Base-by-base conservation (phyloP, 2,888 invertebrate genomes). In the Mystacides longicornis region DNA sequence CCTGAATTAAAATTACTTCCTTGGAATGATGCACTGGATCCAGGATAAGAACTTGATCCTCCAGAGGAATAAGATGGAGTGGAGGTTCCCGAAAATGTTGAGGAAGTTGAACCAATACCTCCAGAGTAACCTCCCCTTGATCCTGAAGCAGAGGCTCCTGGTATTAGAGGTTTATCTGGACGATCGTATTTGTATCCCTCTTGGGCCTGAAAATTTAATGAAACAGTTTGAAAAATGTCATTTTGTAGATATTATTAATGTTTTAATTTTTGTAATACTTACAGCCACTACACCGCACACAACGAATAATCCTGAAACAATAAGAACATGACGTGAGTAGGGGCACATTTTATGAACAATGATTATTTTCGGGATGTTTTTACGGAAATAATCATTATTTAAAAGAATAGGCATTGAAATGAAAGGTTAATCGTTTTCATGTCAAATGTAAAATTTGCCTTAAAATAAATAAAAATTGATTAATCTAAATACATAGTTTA, bases 121-220 rank as follows among this genome's bases (percentile, higher is more conserved):
- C 62, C 57, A n/a, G 61, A 54, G n/a, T 69, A 68, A 1, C 68
- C 64, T 53, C 68, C 68, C 33, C 60, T 58, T 1, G 73, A 70
- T 20, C 68, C 65, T 1, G 72, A 65, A 3, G 72, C 66, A n/a
- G 61, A 60, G 27, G 69, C 65, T 14, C 73, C 72, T 33, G 68
- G 65, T 52, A 66, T 67, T 62, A 86, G 78, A 1, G 82, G 82
- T 63, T 81, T 78, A 50, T 78, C 77, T 5, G 88, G 89, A 58
- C 82, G 79, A 60, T 83, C 83, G 71, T 90, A 90, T 61, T 81
- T 82, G 67, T 90, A 90, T 19, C 89, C 88, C 66, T 78, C 81
- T 75, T 89, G 87, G 52, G 79, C 81, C 83, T 83, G 62, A 31
- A 63, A 65, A 37, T 37, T 37, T 37, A 7, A 37, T 37, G 14